Evolutionary conservation across 2,113 vertebrate species (phyloP).

Genomic region (Vidua chalybeata): DNA sequence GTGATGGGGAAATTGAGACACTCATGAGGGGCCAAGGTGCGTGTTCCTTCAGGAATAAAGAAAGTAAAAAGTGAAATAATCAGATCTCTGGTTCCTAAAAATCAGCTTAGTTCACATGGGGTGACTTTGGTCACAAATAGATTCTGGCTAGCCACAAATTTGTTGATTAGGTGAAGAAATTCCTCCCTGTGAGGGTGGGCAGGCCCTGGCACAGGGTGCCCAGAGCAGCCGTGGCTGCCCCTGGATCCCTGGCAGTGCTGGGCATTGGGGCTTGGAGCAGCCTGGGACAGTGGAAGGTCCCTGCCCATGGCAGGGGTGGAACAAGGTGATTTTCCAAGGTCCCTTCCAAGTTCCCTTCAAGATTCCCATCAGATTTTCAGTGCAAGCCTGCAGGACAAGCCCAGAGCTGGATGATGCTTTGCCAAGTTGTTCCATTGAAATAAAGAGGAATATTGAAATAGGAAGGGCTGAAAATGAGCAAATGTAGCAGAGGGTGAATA

Average conservation of each 20-base stretch:
- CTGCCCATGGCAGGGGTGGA: not conserved
- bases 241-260: not conserved
- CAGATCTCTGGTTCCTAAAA: not conserved
- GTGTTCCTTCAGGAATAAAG: not conserved
- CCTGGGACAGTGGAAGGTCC: not conserved
- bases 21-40: not conserved
- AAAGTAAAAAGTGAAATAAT: not conserved
- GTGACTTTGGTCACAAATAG: not conserved
- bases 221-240: not conserved
- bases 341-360: not conserved
- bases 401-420: not conserved
- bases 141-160: not conserved
- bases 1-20: not conserved
- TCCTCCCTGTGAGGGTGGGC: accelerated
- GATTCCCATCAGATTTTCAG: not conserved
- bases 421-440: not conserved
- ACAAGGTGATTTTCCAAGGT: not conserved
- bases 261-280: not conserved
- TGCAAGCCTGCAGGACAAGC: not conserved
- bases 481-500: not conserved
- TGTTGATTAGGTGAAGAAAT: not conserved
- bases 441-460: not conserved
- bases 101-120: not conserved
- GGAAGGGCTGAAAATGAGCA: not conserved
- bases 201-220: not conserved